Evolutionary conservation across 2,797 vertebrate genomes (phyloP), one percentile per base, ranked within the genome.

Genomic region (Pelobates cultripes): DNA sequence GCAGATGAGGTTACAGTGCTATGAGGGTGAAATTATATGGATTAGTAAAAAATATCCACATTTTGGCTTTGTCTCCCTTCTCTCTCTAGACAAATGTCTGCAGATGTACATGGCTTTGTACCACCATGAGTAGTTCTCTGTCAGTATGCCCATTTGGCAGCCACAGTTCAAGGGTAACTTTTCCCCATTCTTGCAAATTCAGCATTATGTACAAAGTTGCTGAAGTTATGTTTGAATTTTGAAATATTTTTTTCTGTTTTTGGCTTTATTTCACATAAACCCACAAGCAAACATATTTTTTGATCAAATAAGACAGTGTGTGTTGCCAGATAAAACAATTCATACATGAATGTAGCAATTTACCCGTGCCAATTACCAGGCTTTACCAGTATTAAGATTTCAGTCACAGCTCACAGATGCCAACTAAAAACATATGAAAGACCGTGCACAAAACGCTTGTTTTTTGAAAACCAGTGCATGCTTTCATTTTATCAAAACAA

Each of bases 311-410:
- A 91, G 90, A 91, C 90, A 90, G 90, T 90, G 87, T 90, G 91
- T 89, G 90, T 90, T 82, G 90, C 91, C 91, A 92, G 90, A 88
- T 89, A 88, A 91, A 92, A 91, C 90, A 90, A 88, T 89, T 91
- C 90, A 86, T 89, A 91, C 90, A 91, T 91, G 90, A 92, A 90
- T 90, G 90, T 90, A 90, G 89, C 87, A 86, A 90, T 92, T 92
- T 92, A 91, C 89, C 87, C 86, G 86, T 91, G 91, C 91, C 91
- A 91, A 89, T 89, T 88, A 79, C 88, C 86, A 87, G 81, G 85
- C 85, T 87, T 89, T 15, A 4, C 87, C 86, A 89, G 86, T 86
- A 88, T 91, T 89, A 88, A 88, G 87, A 90, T 90, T 90, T 89
- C 87, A 89, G 89, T 89, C 89, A 89, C 86, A 87, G 84, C 51